Percentiles rank a stretch among this genome's conserved stretches.
phyloP scores from a whole-genome alignment of 64 coral and sea anemone species.

The Dendrophyllia cribrosa region DNA sequence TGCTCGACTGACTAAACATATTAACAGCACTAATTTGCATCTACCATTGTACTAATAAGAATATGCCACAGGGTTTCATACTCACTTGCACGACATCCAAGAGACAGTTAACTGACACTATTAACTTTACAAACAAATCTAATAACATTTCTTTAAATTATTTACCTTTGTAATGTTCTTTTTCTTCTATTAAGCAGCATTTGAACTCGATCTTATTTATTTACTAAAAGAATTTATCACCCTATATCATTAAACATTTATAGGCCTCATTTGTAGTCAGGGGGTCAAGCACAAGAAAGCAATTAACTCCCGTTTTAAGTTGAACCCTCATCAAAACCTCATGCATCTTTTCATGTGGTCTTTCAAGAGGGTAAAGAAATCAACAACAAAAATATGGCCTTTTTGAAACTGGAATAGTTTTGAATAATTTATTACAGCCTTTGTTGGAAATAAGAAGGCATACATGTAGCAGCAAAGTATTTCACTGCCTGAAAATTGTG shows the following conservation, averaged over 20 bases:
- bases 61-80: no score
- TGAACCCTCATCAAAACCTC: not conserved
- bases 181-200: not conserved
- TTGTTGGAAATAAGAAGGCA: no score
- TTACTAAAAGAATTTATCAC: not conserved
- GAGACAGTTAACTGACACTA: not conserved
- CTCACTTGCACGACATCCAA: no score
- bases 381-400: no score
- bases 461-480: no score
- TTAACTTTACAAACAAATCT: constrained; percentile 19
- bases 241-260: not conserved
- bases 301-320: not conserved
- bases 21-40: no score
- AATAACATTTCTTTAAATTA: not conserved
- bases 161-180: not conserved
- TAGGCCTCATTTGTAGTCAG: not conserved
- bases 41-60: no score
- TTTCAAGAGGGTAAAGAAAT: not conserved
- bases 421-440: no score
- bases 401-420: no score
- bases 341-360: not conserved
- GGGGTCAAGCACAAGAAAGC: not conserved
- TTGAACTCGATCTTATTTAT: not conserved
- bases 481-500: no score
- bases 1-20: no score